Percentiles rank a stretch among this genome's conserved stretches.
These are phyloP conservation scores for Antigone vipio DNA, from an alignment of 2,113 vertebrate species.

Conservation along the genomic window DNA sequence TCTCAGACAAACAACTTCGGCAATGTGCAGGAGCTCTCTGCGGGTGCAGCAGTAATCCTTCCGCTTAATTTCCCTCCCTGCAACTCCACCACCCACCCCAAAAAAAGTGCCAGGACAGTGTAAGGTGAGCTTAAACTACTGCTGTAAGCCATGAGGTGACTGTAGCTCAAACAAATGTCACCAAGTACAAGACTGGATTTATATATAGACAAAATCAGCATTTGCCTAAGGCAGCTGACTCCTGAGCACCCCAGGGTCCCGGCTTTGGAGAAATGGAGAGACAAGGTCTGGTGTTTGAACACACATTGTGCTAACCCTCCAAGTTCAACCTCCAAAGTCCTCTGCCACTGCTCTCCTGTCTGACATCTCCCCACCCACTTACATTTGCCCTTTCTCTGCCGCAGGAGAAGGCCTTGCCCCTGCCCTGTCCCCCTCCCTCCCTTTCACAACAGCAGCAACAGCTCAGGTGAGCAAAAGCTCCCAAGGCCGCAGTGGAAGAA, in stretches of 20 bases:
- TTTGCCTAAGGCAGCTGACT: not conserved
- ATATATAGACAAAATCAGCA: not conserved
- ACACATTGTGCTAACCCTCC: not conserved
- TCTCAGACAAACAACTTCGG: constrained; percentile 14
- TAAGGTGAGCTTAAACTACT: not conserved
- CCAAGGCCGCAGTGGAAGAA: accelerated
- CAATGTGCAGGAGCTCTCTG: not conserved
- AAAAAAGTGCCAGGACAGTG: not conserved
- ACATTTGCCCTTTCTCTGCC: not conserved
- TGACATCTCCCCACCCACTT: not conserved
- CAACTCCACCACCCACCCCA: not conserved
- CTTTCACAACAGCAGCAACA: not conserved
- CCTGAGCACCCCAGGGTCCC: not conserved
- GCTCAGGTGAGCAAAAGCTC: not conserved
- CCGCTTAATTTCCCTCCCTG: not conserved
- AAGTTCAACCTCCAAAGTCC: not conserved
- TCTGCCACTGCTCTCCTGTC: not conserved
- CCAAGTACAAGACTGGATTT: not conserved
- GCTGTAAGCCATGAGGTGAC: not conserved
- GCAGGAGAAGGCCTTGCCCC: not conserved
- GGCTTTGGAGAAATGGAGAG: not conserved
- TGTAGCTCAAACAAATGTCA: not conserved
- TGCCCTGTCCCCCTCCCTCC: not conserved
- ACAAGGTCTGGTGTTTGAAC: not conserved
- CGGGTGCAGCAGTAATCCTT: not conserved